phyloP scores from a whole-genome alignment of 2,113 vertebrate species.

The Gymnobelideus leadbeateri region DNA sequence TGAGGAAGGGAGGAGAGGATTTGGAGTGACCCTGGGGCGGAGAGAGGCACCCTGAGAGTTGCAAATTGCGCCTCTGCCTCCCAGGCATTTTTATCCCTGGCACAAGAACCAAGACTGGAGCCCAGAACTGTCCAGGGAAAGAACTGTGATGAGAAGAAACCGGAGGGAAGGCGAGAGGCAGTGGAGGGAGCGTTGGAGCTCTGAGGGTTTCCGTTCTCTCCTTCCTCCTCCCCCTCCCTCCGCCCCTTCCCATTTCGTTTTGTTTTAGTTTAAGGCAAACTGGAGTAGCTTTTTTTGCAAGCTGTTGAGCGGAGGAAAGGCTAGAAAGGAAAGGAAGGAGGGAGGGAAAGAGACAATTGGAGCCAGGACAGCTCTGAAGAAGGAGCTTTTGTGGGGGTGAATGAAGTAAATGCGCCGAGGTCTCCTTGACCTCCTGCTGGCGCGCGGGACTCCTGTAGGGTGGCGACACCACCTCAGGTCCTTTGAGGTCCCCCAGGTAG shows the following conservation, averaged over 20 bases:
- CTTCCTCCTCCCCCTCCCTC: neutral
- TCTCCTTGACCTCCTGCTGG: neutral
- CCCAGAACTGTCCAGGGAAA: neutral
- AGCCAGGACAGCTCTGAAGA: neutral
- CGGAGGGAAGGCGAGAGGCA: neutral
- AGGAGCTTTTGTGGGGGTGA: neutral
- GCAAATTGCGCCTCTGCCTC: slow-evolving; percentile 40
- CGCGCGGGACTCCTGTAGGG: neutral
- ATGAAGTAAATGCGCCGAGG: neutral
- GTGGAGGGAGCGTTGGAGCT: neutral
- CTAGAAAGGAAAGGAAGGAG: neutral
- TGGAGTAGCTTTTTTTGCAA: neutral
- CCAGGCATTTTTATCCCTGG: slow-evolving; percentile 61
- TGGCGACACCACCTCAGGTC: slow-evolving; percentile 60
- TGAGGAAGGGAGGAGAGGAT: neutral
- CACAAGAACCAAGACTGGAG: neutral
- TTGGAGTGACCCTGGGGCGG: neutral
- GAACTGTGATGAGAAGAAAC: neutral
- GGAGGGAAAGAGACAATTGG: neutral
- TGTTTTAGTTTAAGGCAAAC: neutral
- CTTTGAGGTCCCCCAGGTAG: slow-evolving; percentile 70
- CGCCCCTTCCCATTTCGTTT: neutral
- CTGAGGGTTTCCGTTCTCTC: neutral
- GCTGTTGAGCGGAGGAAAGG: neutral
- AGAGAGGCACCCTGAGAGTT: neutral